These are phyloP conservation scores for Cossypha dichroa DNA, from an alignment of 2,797 vertebrate species.

Conservation along the genomic window DNA sequence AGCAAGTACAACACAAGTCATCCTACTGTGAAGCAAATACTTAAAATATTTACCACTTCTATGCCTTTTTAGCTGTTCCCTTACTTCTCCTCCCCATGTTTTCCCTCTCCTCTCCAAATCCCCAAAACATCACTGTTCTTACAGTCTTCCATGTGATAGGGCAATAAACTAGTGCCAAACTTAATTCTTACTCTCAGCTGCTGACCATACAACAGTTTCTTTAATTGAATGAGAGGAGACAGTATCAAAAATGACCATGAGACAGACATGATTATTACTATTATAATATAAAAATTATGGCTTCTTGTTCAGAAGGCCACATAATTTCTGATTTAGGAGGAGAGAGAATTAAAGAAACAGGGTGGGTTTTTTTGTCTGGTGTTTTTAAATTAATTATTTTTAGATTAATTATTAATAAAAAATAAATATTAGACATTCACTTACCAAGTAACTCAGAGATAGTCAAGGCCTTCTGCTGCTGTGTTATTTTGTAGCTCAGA, in stretches of 20 bases:
- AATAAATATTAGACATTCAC: not conserved
- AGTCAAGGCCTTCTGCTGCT: slow-evolving; percentile 78
- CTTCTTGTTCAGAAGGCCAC: not conserved
- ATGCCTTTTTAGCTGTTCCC: not conserved
- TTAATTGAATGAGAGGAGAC: not conserved
- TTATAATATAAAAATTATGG: not conserved
- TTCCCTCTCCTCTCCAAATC: not conserved
- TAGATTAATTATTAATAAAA: not conserved
- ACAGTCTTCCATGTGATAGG: not conserved
- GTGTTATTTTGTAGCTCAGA: slow-evolving; percentile 78
- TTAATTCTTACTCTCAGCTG: not conserved
- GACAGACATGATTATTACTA: not conserved
- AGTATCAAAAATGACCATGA: not conserved
- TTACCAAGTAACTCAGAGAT: slow-evolving; percentile 76
- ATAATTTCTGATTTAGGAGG: not conserved
- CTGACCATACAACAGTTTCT: not conserved
- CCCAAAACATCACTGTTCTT: accelerated
- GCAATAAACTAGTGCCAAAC: not conserved
- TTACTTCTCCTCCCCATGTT: not conserved
- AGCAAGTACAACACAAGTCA: not conserved
- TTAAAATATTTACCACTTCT: not conserved
- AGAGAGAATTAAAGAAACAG: not conserved
- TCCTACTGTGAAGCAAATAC: not conserved
- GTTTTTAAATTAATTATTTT: not conserved
- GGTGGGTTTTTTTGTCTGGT: accelerated